Evolutionary conservation across 2,113 vertebrate genomes (phyloP).

Genomic region (Silurus meridionalis): DNA sequence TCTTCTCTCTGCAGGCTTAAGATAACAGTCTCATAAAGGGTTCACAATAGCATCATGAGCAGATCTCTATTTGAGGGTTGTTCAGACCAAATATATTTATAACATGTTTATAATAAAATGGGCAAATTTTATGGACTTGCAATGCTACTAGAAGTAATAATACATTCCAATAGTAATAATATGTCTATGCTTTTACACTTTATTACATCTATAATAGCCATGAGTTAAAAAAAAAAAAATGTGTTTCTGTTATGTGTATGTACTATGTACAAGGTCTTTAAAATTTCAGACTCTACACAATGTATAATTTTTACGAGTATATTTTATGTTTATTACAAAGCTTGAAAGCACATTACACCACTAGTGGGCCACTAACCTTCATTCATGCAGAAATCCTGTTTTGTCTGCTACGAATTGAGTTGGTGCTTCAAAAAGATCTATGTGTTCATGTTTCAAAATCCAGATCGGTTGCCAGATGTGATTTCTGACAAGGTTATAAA

Average conservation of each 20-base stretch:
- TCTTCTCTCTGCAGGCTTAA: constrained; percentile 23
- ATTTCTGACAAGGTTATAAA: constrained; percentile 21
- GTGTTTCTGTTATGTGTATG: neutral
- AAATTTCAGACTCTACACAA: constrained; percentile 20
- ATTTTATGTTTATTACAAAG: constrained; percentile 3
- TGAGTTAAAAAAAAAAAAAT: neutral
- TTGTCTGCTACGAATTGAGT: neutral
- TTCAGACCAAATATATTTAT: neutral
- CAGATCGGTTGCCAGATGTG: neutral
- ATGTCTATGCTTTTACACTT: neutral
- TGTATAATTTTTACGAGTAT: neutral
- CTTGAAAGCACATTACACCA: constrained; percentile 23
- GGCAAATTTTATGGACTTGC: neutral
- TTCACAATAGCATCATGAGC: constrained; percentile 1
- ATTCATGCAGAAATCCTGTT: neutral
- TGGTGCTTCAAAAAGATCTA: neutral
- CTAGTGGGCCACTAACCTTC: constrained; percentile 18
- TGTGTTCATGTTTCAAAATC: neutral
- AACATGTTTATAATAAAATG: constrained; percentile 6
- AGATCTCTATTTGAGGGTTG: neutral
- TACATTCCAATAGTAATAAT: neutral
- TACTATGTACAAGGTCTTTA: neutral
- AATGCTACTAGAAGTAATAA: neutral
- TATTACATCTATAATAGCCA: constrained; percentile 1
- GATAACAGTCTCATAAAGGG: constrained; percentile 13